phyloP scores from a whole-genome alignment of 1,140 invertebrate species.

The Sycophaga agraensis region DNA sequence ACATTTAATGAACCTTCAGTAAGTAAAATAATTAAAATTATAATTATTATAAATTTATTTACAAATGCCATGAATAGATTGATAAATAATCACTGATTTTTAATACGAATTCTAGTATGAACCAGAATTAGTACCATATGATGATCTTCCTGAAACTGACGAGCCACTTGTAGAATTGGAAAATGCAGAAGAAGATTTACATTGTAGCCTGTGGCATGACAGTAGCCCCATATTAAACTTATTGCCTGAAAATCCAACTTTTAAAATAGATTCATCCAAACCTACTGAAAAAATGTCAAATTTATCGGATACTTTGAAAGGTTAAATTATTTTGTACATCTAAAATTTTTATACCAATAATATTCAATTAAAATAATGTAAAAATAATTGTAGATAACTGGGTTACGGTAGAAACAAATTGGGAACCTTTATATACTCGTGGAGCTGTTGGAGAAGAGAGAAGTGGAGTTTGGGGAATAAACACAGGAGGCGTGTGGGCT shows the following conservation, averaged over 20 bases:
- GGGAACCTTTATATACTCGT: conserved; percentile 56
- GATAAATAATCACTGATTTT: neutral
- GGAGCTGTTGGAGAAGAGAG: conserved; percentile 54
- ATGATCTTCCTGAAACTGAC: conserved; percentile 53
- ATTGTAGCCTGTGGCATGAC: conserved; percentile 45
- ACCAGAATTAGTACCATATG: conserved; percentile 51
- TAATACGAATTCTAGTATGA: conserved; percentile 31
- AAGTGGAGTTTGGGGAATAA: conserved; percentile 53
- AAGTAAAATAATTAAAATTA: conserved; percentile 7
- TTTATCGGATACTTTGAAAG: conserved; percentile 41
- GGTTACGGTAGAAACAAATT: conserved; percentile 54
- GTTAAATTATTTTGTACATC: conserved; percentile 27
- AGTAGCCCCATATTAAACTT: conserved; percentile 40
- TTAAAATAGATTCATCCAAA: conserved; percentile 38
- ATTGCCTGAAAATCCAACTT: conserved; percentile 33
- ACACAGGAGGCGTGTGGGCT: conserved; percentile 53
- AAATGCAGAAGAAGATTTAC: conserved; percentile 43
- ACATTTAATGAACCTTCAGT: conserved; percentile 43
- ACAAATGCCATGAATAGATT: neutral
- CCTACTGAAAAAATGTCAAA: conserved; percentile 38
- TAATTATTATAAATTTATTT: too few relatives aligned
- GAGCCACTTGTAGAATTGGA: conserved; percentile 52
- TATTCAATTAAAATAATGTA: conserved; percentile 9
- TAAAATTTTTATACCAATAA: neutral
- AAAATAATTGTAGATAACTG: conserved; percentile 46